Evolutionary conservation across 2,113 vertebrate species (phyloP), one percentile per base, ranked within the genome.

Genomic region (Anser brachyrhynchus): DNA sequence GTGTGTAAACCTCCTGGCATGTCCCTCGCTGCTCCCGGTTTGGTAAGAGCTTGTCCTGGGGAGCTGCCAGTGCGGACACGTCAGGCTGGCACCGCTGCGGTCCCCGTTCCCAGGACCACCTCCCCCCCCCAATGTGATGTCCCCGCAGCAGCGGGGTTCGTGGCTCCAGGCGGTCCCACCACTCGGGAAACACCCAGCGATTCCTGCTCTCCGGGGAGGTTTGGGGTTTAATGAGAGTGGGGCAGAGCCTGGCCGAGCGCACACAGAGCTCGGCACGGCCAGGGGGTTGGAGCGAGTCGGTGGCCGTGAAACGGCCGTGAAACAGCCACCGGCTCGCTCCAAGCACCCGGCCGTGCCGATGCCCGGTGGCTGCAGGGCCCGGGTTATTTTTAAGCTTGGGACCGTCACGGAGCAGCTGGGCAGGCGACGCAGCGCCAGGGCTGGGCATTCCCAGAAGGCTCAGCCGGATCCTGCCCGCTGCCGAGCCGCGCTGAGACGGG

Each of bases 1-100:
- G 55, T 87, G 93, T 86, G 93, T 70, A 78, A 94, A 84, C 70
- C 90, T 93, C 78, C 92, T 73, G 95, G 88, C 92, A 80, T 10
- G 74, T 82, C 92, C 77, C 80, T 58, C 46, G 3, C 67, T 57
- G 90, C 70, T 92, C 84, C 90, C n/a, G 6, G 28, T 89, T 25
- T 54, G 71, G 62, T 46, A 88, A 90, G 58, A 61, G 87, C 41
- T 46, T 1, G 7, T 41, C 43, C 92, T 41, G 85, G 70, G 80
- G 28, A 67, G 23, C 8, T 9, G 64, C 87, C 91, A 87, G 85
- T n/a, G 1, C 2, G 19, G 88, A 69, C 72, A 83, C 8, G 26
- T 70, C 16, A 0, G 84, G 62, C 65, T 3, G 3, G 55, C 55
- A 66, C 61, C 31, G 3, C n/a, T 7, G 9, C 18, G 61, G 23